Evolutionary conservation across 1,140 invertebrate genomes (phyloP).

Genomic region (Odontomachus brunneus): DNA sequence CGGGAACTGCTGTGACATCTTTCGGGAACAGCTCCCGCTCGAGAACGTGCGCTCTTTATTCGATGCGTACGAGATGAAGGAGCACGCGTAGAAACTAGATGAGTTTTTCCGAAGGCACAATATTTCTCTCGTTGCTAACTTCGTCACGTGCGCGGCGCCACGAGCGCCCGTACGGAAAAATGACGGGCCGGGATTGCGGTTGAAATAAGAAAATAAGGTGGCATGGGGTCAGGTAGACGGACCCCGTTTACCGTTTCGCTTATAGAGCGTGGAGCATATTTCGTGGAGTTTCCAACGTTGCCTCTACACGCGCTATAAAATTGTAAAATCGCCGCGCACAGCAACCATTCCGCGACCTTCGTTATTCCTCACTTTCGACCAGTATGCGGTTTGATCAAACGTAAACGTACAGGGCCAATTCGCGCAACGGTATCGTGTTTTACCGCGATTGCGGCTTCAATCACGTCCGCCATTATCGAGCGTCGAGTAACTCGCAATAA

Average conservation of each 20-base stretch:
- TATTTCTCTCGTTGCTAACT: constrained; percentile 43
- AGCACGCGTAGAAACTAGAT: constrained; percentile 28
- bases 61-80: constrained; percentile 17
- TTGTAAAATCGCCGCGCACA: constrained; percentile 31
- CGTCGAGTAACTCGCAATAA: not conserved
- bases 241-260: constrained; percentile 56
- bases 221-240: constrained; percentile 38
- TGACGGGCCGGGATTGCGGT: constrained; percentile 40
- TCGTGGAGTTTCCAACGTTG: constrained; percentile 31
- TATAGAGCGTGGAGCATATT: constrained; percentile 48
- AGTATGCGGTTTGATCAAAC: constrained; percentile 26
- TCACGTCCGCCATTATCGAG: constrained; percentile 12
- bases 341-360: constrained; percentile 31
- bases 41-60: not conserved
- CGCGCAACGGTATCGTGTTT: constrained; percentile 35
- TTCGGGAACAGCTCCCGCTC: constrained; percentile 4
- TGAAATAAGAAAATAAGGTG: constrained; percentile 63
- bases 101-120: constrained; percentile 28
- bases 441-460: not conserved
- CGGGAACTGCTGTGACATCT: not conserved
- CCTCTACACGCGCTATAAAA: constrained; percentile 1
- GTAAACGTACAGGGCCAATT: constrained; percentile 15
- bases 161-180: constrained; percentile 30
- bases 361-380: constrained; percentile 41
- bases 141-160: constrained; percentile 40